Conservation (phyloP, 2,797 vertebrate genomes). For the Myoxocephalus aenaeus region DNA sequence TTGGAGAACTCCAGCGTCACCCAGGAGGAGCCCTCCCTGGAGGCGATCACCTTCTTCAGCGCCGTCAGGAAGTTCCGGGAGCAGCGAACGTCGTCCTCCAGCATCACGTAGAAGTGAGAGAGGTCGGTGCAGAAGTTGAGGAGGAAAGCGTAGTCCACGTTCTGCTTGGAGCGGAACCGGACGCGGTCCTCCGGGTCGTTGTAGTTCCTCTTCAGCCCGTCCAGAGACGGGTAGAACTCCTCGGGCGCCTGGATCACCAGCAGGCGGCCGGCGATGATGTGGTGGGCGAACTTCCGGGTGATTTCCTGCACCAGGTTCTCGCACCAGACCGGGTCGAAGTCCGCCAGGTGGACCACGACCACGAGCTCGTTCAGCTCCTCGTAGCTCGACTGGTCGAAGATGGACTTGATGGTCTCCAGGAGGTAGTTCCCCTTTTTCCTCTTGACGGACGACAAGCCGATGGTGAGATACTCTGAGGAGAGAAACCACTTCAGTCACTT, state of each 20-base stretch:
- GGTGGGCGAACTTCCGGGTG: slow-evolving; percentile 96
- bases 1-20: slow-evolving; percentile 99
- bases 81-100: slow-evolving; percentile 97
- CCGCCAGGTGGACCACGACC: slow-evolving; percentile 96
- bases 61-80: slow-evolving; percentile 95
- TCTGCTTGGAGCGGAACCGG: slow-evolving; percentile 97
- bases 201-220: slow-evolving; percentile 98
- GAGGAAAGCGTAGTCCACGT: slow-evolving; percentile 97
- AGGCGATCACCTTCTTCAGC: slow-evolving; percentile 97
- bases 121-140: slow-evolving; percentile 98
- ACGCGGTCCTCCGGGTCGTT: slow-evolving; percentile 97
- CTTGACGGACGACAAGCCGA: slow-evolving; percentile 95
- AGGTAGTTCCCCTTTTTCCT: slow-evolving; percentile 96
- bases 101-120: slow-evolving; percentile 97
- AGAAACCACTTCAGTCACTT: neutral
- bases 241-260: slow-evolving; percentile 95
- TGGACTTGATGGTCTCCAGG: slow-evolving; percentile 97
- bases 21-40: slow-evolving; percentile 96
- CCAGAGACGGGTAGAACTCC: slow-evolving; percentile 93
- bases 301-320: slow-evolving; percentile 94
- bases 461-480: slow-evolving; percentile 91
- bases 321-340: slow-evolving; percentile 94
- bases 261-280: slow-evolving; percentile 95
- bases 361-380: slow-evolving; percentile 98
- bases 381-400: slow-evolving; percentile 99